Conservation (phyloP, 53 echinoderm and acorn worm species). For the Astropecten irregularis region DNA sequence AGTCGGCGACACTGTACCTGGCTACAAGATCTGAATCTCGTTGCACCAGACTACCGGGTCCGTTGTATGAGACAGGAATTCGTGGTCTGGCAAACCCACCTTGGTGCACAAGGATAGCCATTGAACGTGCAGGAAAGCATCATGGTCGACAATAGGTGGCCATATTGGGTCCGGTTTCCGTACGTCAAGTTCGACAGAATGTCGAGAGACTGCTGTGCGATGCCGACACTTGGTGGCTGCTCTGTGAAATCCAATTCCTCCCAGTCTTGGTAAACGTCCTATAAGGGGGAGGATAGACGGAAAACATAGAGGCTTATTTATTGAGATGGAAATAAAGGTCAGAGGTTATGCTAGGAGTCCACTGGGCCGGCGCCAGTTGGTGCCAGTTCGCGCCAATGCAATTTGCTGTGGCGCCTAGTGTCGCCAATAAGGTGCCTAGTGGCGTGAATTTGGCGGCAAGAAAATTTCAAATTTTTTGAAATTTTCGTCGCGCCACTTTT, state of each 20-base stretch:
- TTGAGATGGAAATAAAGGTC: too few species aligned
- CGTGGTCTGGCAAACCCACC: slow-evolving; percentile 4
- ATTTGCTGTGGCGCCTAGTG: too few species aligned
- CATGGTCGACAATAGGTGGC: slow-evolving; percentile 64
- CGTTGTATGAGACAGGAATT: too few species aligned
- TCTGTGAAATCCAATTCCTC: slow-evolving; percentile 18
- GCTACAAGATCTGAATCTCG: too few species aligned
- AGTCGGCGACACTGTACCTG: too few species aligned
- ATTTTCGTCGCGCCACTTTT: background rate
- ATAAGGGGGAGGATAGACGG: too few species aligned
- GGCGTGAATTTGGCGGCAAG: background rate
- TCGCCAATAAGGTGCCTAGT: too few species aligned
- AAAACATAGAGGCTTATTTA: too few species aligned
- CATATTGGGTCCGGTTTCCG: slow-evolving; percentile 42
- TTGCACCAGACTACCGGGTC: too few species aligned
- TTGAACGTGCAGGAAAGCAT: slow-evolving; percentile 67
- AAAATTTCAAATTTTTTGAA: background rate
- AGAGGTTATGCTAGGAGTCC: too few species aligned
- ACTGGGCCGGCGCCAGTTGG: too few species aligned
- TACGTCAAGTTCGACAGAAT: slow-evolving; percentile 57
- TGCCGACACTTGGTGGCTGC: background rate
- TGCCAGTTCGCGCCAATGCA: too few species aligned
- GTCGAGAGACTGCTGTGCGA: background rate
- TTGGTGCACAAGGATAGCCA: slow-evolving; percentile 68
- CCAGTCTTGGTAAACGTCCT: slow-evolving; percentile 58